phyloP scores from a whole-genome alignment of 2,888 invertebrate species.

The Dryocosmus kuriphilus region DNA sequence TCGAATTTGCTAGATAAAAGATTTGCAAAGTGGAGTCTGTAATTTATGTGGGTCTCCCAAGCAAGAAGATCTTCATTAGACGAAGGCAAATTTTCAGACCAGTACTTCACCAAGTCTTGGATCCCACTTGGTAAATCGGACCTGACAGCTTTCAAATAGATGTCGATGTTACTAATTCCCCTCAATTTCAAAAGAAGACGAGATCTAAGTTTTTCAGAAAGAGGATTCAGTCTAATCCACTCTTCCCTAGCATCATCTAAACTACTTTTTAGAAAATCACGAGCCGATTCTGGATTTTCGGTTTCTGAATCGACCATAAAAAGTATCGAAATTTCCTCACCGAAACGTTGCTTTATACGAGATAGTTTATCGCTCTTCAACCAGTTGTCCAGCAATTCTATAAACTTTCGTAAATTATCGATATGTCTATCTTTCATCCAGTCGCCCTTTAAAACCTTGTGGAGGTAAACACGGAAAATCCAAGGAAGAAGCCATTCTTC shows the following conservation, averaged over 20 bases:
- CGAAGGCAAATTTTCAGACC: constrained; percentile 75
- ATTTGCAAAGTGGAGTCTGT: constrained; percentile 75
- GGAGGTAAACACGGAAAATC: constrained; percentile 80
- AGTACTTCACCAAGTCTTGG: constrained; percentile 70
- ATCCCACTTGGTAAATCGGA: constrained; percentile 48
- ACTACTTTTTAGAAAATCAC: constrained; percentile 77
- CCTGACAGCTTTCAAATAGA: constrained; percentile 68
- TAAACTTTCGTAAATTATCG: constrained; percentile 74
- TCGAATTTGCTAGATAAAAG: constrained; percentile 52
- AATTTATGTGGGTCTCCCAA: constrained; percentile 78
- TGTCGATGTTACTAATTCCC: constrained; percentile 79
- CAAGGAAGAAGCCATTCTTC: constrained; percentile 80
- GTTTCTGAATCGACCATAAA: constrained; percentile 77
- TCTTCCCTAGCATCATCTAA: constrained; percentile 78
- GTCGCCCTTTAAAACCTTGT: constrained; percentile 74
- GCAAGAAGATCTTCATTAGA: constrained; percentile 77
- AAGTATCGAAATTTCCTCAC: constrained; percentile 81
- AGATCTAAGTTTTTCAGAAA: constrained; percentile 78
- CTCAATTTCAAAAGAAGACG: constrained; percentile 79
- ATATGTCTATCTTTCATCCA: constrained; percentile 55
- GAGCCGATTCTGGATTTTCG: constrained; percentile 73
- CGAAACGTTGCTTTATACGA: constrained; percentile 79
- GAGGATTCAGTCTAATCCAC: constrained; percentile 80
- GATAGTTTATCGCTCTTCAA: constrained; percentile 76
- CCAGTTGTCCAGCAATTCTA: constrained; percentile 71